Percentiles rank a stretch among this genome's conserved stretches.
phyloP scores from a whole-genome alignment of 1,140 invertebrate genomes.

The Oscheius sp. region DNA sequence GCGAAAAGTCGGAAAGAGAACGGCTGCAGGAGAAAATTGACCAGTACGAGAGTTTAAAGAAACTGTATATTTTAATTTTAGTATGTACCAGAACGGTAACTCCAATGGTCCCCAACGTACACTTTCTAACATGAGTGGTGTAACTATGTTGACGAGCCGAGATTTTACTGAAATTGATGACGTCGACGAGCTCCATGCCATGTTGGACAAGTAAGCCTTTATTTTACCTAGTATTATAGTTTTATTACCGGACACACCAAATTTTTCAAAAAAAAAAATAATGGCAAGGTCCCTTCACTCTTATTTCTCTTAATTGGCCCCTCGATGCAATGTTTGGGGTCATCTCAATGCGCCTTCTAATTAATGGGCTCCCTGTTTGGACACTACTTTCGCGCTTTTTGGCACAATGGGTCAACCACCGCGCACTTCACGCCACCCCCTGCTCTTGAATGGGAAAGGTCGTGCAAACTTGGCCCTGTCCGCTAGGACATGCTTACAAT shows the following conservation, averaged over 20 bases:
- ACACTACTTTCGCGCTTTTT: neutral
- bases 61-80: neutral
- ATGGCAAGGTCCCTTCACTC: no score
- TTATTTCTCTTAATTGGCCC: no score
- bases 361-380: slow-evolving; percentile 4
- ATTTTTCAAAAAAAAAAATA: no score
- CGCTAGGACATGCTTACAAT: no score
- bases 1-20: neutral
- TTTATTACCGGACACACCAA: no score
- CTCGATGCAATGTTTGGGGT: no score
- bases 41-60: neutral
- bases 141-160: slow-evolving; percentile 18
- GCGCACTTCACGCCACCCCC: neutral
- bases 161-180: slow-evolving; percentile 32
- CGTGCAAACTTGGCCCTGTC: no score
- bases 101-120: slow-evolving; percentile 7
- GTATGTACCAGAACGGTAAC: slow-evolving; percentile 13
- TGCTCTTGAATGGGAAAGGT: neutral
- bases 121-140: slow-evolving; percentile 26
- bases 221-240: neutral
- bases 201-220: slow-evolving; percentile 27
- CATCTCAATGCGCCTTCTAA: no score
- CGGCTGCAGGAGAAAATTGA: neutral
- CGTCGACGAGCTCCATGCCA: slow-evolving; percentile 4
- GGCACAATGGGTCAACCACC: neutral